Percentiles rank a stretch among this genome's conserved stretches.
These are phyloP conservation scores for Otis tarda DNA, from an alignment of 2,113 vertebrate species.

Conservation along the genomic window DNA sequence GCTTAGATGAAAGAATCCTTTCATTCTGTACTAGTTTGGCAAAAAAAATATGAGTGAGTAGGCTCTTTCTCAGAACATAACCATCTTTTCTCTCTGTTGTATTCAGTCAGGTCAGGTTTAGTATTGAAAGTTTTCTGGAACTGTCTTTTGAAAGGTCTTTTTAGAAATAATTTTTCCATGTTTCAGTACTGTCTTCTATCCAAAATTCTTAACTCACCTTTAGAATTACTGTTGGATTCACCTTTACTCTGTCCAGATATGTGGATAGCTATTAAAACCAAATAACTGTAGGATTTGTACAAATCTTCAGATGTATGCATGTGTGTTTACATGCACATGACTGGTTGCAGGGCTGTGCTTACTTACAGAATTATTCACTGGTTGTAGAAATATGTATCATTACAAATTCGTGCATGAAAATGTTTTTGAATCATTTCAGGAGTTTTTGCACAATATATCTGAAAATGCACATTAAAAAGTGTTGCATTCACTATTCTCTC, in stretches of 20 bases:
- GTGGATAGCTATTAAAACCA: background rate
- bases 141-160: background rate
- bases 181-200: background rate
- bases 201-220: background rate
- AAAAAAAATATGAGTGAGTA: background rate
- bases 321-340: background rate
- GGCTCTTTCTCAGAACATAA: background rate
- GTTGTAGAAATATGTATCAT: background rate
- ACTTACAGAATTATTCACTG: background rate
- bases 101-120: background rate
- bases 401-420: background rate
- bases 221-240: background rate
- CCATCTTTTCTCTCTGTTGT: background rate
- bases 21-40: background rate
- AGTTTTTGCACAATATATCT: background rate
- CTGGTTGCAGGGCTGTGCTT: background rate
- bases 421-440: background rate
- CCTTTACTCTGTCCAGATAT: background rate
- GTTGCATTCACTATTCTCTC: background rate
- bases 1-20: background rate
- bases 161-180: background rate
- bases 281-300: background rate
- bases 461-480: background rate
- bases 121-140: background rate
- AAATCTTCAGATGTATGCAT: background rate